A percentile compares a stretch with the other conserved stretches of the same genome.
Conservation (phyloP, 2,797 vertebrate species). For the Rhynchotus rufescens region DNA sequence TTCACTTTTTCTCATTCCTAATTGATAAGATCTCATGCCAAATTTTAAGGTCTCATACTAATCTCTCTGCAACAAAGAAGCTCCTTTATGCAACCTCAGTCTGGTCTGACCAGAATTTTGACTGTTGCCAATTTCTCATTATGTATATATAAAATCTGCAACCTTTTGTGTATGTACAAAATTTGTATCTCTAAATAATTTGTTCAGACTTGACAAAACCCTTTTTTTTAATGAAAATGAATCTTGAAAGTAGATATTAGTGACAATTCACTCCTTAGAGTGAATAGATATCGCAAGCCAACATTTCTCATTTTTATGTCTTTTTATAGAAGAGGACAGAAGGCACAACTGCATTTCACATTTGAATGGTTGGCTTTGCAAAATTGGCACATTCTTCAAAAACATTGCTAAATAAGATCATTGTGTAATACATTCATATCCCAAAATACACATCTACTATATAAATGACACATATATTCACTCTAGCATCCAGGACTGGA, state of each 20-base stretch:
- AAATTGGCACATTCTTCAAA: constrained; percentile 37
- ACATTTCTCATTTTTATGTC: constrained; percentile 37
- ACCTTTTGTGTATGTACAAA: constrained; percentile 1
- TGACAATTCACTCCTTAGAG: constrained; percentile 20
- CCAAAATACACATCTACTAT: constrained; percentile 40
- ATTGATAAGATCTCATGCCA: neutral
- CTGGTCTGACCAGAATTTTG: neutral
- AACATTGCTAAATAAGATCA: constrained; percentile 26
- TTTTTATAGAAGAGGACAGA: neutral
- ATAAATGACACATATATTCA: neutral
- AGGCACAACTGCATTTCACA: neutral
- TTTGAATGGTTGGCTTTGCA: neutral
- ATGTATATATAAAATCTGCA: constrained; percentile 16
- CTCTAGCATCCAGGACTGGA: neutral
- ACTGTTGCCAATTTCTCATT: neutral
- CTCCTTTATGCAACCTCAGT: neutral
- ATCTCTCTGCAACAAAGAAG: neutral
- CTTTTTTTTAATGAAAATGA: neutral
- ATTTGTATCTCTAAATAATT: neutral
- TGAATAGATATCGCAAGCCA: neutral
- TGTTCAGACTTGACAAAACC: constrained; percentile 19
- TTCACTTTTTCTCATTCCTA: neutral
- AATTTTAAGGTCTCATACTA: neutral
- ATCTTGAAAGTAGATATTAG: neutral
- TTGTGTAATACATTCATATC: neutral